A percentile compares a stretch with the other conserved stretches of the same genome.
Conservation (phyloP, 2,888 invertebrate genomes). For the Ypsolopha scabrella region DNA sequence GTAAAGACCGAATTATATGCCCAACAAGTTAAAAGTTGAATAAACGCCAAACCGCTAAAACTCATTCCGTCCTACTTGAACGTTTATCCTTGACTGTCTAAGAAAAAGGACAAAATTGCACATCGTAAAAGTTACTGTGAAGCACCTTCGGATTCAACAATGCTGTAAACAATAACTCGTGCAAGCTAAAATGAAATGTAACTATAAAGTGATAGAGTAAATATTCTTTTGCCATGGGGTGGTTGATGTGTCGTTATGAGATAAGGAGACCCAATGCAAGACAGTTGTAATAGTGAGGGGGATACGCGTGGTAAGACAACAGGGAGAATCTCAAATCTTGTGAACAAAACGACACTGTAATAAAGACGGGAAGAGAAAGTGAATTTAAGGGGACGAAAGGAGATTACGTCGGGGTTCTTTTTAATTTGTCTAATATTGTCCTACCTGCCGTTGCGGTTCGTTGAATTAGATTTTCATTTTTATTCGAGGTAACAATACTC, state of each 20-base stretch:
- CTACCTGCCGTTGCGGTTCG: conserved; percentile 8
- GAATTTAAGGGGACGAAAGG: conserved; percentile 72
- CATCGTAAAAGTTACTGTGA: conserved; percentile 34
- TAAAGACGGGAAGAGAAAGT: conserved; percentile 74
- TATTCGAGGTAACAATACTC: background rate
- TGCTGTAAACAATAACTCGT: conserved; percentile 11
- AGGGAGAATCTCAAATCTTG: conserved; percentile 69
- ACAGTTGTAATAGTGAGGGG: conserved; percentile 40
- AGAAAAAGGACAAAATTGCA: conserved; percentile 57
- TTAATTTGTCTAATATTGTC: conserved; percentile 60
- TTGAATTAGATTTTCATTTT: conserved; percentile 1
- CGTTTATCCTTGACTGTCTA: conserved; percentile 47
- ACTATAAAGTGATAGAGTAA: conserved; percentile 32
- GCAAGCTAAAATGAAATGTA: conserved; percentile 54
- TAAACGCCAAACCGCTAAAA: conserved; percentile 46
- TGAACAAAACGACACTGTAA: conserved; percentile 70
- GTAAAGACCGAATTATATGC: conserved; percentile 22
- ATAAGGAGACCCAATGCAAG: conserved; percentile 32
- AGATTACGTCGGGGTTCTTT: conserved; percentile 63
- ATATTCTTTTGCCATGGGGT: background rate
- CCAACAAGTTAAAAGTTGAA: conserved; percentile 50
- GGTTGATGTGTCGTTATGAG: conserved; percentile 49
- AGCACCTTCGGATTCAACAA: conserved; percentile 9
- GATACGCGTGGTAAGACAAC: conserved; percentile 55
- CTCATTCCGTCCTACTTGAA: conserved; percentile 52